Evolutionary conservation across 2,113 vertebrate species (phyloP).

Genomic region (Sapajus apella): DNA sequence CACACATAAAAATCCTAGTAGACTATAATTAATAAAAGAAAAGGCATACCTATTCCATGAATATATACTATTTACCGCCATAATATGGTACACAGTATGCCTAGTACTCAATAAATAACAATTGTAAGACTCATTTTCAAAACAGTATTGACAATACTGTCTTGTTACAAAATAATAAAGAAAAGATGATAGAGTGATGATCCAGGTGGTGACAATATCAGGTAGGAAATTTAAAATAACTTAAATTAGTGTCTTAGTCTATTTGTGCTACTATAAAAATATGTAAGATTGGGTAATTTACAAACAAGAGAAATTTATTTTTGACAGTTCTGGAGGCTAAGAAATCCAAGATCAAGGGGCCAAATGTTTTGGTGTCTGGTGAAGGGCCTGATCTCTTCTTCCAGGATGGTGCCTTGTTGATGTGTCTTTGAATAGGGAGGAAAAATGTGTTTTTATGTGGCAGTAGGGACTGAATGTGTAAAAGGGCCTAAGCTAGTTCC

Average conservation of each 20-base stretch:
- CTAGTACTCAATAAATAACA: not conserved
- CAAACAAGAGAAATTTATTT: not conserved
- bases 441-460: not conserved
- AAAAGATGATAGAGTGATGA: not conserved
- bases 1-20: not conserved
- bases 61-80: not conserved
- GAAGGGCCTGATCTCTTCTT: not conserved
- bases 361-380: not conserved
- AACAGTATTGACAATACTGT: not conserved
- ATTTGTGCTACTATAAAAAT: not conserved
- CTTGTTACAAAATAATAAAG: not conserved
- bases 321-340: not conserved
- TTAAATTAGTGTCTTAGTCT: not conserved
- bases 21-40: not conserved
- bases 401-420: not conserved
- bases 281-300: not conserved
- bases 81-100: not conserved
- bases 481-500: not conserved
- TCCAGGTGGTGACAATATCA: not conserved
- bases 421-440: not conserved
- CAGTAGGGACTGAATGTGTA: not conserved
- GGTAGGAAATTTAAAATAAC: not conserved
- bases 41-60: not conserved
- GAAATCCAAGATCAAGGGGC: not conserved
- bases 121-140: not conserved